Evolutionary conservation across 2,797 vertebrate genomes (phyloP), one percentile per base, ranked within the genome.

Genomic region (Neosilurus hyrtlii): DNA sequence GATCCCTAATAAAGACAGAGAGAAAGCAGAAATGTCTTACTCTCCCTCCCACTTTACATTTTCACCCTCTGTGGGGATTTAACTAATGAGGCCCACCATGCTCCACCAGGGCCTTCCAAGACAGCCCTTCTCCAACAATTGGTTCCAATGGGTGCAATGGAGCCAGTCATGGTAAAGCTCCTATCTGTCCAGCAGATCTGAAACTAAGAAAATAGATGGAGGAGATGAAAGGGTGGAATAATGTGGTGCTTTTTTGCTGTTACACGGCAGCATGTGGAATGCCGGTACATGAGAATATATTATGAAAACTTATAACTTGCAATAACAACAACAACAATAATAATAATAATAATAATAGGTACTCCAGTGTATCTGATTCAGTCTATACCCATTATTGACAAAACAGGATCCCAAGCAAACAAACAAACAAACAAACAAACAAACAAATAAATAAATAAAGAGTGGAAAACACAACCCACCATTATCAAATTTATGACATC

Each of bases 71-170:
- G 92, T 93, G 91, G 94, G 94, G 94, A 95, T 94, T 94, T 94
- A 94, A 92, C 94, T 95, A 95, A 95, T 95, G 94, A 95, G 94
- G 93, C 94, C 93, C 91, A 92, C 93, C 90, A 86, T 90, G 91
- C 92, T 94, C 94, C 93, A 90, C 93, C 89, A 93, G 94, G 93
- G 92, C 91, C 91, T 88, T 94, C 93, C 93, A 93, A 94, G 93
- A 94, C 93, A 93, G 91, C 91, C 91, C 92, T 93, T 94, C 94
- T 93, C 91, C 93, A 91, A 91, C 94, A 95, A 95, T 95, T 95
- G 94, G 94, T 94, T 95, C 94, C 94, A 95, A 94, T 92, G 94
- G 94, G 94, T 95, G 94, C 94, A 93, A 93, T 92, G 76, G 90
- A 89, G 86, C 91, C 86, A 88, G 92, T 93, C 89, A 90, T 89